These are phyloP conservation scores for Blastomussa wellsi DNA, from an alignment of 92 coral and sea anemone genomes.

Conservation along the genomic window DNA sequence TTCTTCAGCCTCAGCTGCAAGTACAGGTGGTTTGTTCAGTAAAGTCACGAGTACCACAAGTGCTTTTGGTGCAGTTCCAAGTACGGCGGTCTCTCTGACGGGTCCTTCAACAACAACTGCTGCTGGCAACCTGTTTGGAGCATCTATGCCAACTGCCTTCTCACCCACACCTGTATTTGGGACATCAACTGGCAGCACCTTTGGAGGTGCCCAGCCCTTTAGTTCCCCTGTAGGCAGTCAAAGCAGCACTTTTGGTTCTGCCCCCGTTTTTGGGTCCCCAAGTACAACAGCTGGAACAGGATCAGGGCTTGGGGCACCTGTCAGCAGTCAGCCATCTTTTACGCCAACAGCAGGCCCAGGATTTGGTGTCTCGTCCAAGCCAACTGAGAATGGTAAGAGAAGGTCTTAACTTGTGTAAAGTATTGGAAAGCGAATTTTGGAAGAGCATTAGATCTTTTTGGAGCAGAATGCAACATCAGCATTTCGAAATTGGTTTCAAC, in stretches of 20 bases:
- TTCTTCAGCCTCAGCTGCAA: constrained; percentile 11
- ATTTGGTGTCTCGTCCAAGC: constrained; percentile 60
- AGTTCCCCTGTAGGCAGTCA: constrained; percentile 6
- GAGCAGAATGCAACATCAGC: too few species aligned
- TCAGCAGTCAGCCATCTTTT: constrained; percentile 54
- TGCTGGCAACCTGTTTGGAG: constrained; percentile 26
- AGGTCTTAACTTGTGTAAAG: neutral
- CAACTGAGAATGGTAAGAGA: constrained; percentile 47
- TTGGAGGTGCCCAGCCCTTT: constrained; percentile 7
- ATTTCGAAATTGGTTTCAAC: too few species aligned
- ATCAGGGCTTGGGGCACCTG: constrained; percentile 29
- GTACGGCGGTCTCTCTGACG: constrained; percentile 14
- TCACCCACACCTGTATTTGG: constrained; percentile 33
- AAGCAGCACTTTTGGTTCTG: constrained; percentile 44
- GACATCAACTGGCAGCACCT: constrained; percentile 6
- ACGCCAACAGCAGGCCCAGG: constrained; percentile 24
- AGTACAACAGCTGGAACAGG: constrained; percentile 21
- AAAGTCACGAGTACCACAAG: constrained; percentile 23
- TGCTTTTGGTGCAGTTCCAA: constrained; percentile 32
- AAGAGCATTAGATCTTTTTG: neutral
- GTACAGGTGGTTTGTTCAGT: constrained; percentile 43
- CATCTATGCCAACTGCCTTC: constrained; percentile 29
- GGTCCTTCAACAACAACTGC: constrained; percentile 18
- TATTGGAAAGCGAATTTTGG: neutral
- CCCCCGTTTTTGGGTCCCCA: constrained; percentile 32